A percentile compares a stretch with the other conserved stretches of the same genome.
phyloP scores from a whole-genome alignment of 1,140 invertebrate species.

The Hyphantria cunea region DNA sequence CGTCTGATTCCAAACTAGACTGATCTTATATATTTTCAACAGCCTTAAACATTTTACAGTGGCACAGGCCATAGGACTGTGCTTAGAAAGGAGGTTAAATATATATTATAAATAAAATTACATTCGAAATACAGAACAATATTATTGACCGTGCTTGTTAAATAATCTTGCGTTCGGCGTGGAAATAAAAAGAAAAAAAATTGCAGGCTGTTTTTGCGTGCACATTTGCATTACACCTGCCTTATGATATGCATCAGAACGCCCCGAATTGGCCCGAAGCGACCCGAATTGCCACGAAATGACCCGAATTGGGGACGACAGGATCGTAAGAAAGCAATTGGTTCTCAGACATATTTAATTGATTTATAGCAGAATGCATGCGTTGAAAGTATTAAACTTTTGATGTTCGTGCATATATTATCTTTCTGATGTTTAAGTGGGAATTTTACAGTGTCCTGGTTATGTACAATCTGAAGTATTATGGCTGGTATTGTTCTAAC shows the following conservation, averaged over 20 bases:
- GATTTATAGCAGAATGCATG: constrained; percentile 6
- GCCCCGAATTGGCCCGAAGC: constrained; percentile 5
- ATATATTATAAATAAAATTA: neutral
- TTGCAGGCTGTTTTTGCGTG: neutral
- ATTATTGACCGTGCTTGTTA: neutral
- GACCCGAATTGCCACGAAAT: constrained; percentile 28
- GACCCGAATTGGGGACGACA: neutral
- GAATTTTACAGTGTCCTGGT: too few species aligned
- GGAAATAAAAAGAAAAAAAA: neutral
- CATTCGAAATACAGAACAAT: neutral
- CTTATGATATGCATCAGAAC: neutral
- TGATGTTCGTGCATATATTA: neutral
- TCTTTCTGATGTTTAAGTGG: too few species aligned
- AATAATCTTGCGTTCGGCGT: too few species aligned
- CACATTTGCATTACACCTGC: neutral
- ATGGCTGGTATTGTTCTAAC: too few species aligned
- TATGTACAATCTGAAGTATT: too few species aligned
- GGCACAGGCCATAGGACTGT: too few species aligned
- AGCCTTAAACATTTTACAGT: too few species aligned
- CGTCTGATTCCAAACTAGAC: too few species aligned
- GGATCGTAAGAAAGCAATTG: constrained; percentile 33
- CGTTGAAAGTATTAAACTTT: neutral
- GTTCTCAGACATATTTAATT: constrained; percentile 25
- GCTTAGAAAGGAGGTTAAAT: too few species aligned
- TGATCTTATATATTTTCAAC: neutral